These are phyloP conservation scores for Macrobrachium nipponense DNA, from an alignment of 1,140 invertebrate genomes.

Conservation along the genomic window DNA sequence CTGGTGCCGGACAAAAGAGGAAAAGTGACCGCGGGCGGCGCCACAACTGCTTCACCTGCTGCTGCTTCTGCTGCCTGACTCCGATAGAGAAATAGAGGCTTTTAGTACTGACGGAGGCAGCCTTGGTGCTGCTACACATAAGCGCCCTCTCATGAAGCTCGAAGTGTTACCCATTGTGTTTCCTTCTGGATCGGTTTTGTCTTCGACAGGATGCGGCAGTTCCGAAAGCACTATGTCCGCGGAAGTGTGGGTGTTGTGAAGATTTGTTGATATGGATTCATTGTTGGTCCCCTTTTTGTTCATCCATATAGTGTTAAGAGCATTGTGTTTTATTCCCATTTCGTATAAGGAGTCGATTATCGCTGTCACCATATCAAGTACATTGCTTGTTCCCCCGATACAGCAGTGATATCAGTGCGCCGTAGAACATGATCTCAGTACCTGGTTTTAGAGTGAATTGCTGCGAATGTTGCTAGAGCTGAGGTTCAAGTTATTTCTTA, in stretches of 20 bases:
- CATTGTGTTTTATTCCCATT: too few species aligned
- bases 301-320: neutral
- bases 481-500: too few species aligned
- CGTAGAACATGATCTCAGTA: too few species aligned
- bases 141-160: neutral
- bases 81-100: neutral
- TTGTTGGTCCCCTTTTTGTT: neutral
- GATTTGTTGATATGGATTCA: neutral
- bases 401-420: too few species aligned
- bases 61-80: neutral
- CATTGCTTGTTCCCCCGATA: too few species aligned
- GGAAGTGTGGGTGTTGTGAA: conserved; percentile 33
- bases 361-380: too few species aligned
- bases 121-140: conserved; percentile 22
- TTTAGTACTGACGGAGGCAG: conserved; percentile 35
- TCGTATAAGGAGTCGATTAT: too few species aligned
- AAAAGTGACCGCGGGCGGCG: conserved; percentile 46
- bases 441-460: too few species aligned
- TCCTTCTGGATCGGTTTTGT: neutral
- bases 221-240: conserved; percentile 34
- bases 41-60: conserved; percentile 9
- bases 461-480: too few species aligned
- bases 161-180: neutral
- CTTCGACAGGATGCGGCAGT: conserved; percentile 21
- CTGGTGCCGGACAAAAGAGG: conserved; percentile 41